Evolutionary conservation across 2,888 invertebrate genomes (phyloP).

Genomic region (Xestobium rufovillosum): DNA sequence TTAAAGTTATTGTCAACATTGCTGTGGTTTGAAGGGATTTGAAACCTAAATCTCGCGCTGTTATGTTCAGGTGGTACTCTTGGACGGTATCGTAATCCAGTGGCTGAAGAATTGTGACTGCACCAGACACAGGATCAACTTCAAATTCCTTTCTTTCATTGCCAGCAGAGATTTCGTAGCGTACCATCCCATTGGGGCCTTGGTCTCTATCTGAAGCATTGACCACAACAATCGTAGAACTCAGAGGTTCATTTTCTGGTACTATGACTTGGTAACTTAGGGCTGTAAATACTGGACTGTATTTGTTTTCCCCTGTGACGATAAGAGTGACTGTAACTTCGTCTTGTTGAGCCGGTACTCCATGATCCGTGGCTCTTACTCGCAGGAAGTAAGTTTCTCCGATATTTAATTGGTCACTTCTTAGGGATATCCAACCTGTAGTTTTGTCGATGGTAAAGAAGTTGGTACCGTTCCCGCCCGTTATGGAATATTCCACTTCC

Average conservation of each 20-base stretch:
- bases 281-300: constrained; percentile 75
- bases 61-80: constrained; percentile 79
- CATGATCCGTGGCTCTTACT: constrained; percentile 76
- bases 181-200: constrained; percentile 84
- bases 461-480: constrained; percentile 69
- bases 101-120: constrained; percentile 68
- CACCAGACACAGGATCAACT: constrained; percentile 69
- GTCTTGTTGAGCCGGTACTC: constrained; percentile 78
- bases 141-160: constrained; percentile 74
- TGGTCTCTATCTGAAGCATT: constrained; percentile 77
- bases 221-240: constrained; percentile 76
- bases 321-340: constrained; percentile 66
- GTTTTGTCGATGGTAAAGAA: constrained; percentile 65
- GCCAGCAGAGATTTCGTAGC: constrained; percentile 77
- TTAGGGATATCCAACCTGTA: constrained; percentile 77
- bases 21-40: constrained; percentile 69
- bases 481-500: constrained; percentile 70
- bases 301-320: constrained; percentile 76
- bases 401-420: constrained; percentile 49
- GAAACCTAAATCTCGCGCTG: constrained; percentile 80
- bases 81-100: constrained; percentile 82
- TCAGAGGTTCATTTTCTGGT: constrained; percentile 83
- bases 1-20: constrained; percentile 75
- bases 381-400: constrained; percentile 61
- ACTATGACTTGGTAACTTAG: constrained; percentile 83